phyloP scores from a whole-genome alignment of 2,888 invertebrate genomes.

The Eristalis intricaria region DNA sequence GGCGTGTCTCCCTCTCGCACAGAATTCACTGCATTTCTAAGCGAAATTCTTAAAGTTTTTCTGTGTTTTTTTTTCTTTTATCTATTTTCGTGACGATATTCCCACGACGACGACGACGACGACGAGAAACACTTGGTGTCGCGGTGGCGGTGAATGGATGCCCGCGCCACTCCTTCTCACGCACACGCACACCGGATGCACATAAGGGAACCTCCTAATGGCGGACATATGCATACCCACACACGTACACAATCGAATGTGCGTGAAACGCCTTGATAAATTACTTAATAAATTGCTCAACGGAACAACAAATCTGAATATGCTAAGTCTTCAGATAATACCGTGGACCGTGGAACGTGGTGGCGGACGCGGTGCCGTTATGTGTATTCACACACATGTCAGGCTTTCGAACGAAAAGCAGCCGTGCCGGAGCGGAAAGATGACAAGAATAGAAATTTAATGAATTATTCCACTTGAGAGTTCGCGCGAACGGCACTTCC shows the following conservation, averaged over 20 bases:
- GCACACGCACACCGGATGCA: too few species aligned
- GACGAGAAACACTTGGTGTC: too few species aligned
- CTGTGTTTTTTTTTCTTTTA: not conserved
- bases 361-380: not conserved
- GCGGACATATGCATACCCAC: too few species aligned
- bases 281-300: conserved; percentile 45
- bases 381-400: conserved; percentile 7
- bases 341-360: not conserved
- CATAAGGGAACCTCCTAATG: too few species aligned
- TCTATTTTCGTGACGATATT: not conserved
- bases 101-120: not conserved
- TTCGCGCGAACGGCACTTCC: not conserved
- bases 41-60: not conserved
- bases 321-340: conserved; percentile 18
- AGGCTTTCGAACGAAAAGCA: conserved; percentile 8
- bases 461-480: conserved; percentile 21
- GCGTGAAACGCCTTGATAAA: conserved; percentile 18
- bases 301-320: conserved; percentile 17
- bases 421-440: not conserved
- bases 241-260: not conserved
- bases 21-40: not conserved
- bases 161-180: too few species aligned
- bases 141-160: too few species aligned
- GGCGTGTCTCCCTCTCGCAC: not conserved
- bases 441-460: conserved; percentile 27